Base-by-base conservation (phyloP, 2,113 vertebrate species). In the Hirundichthys speculiger region DNA sequence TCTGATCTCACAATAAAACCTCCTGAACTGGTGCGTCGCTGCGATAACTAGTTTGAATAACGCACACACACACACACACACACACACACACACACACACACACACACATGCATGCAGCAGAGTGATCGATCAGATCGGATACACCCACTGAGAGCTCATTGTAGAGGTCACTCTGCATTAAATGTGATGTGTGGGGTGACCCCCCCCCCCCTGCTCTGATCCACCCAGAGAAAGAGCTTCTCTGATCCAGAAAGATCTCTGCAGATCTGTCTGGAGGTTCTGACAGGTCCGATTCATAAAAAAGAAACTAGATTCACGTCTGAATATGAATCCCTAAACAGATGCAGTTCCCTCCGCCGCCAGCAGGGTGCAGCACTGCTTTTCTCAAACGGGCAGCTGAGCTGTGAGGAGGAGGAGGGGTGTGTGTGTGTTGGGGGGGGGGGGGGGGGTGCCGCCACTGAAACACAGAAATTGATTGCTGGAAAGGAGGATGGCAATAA, bases 341-440 rank as follows among this genome's bases (percentile, higher is more conserved):
- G 40, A 16, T 43, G 15, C 21, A 43, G 48, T 47, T 64, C 21
- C 57, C 1, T 15, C 21, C 27, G 64, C 82, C 62, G 84, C 86
- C 96, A 95, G 94, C 94, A 97, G 96, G 93, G 95, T 88, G 89
- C 96, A 96, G 94, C 95, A 95, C 96, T 91, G 94, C 93, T 95
- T 95, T 89, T 95, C 84, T 67, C 86, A 90, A 79, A 34, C 82
- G 54, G 65, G 40, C 64, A 0, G 7, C 0, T 45, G 54, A 39
- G 48, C 24, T 9, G 16, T 38, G 59, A 0, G 19, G 60, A 24
- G 57, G 45, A 12, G 7, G 20, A 2, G 55, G 14, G 40, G 14
- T 20, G 45, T 15, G 43, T 20, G 12, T 2, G 22, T n/a, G 11
- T 15, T 2, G 13, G 46, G 14, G 34, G 16, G 39, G 58, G 18